Percentiles rank a stretch among this genome's conserved stretches.
phyloP scores from a whole-genome alignment of 2,797 vertebrate species.

The Chrysocyon brachyurus region DNA sequence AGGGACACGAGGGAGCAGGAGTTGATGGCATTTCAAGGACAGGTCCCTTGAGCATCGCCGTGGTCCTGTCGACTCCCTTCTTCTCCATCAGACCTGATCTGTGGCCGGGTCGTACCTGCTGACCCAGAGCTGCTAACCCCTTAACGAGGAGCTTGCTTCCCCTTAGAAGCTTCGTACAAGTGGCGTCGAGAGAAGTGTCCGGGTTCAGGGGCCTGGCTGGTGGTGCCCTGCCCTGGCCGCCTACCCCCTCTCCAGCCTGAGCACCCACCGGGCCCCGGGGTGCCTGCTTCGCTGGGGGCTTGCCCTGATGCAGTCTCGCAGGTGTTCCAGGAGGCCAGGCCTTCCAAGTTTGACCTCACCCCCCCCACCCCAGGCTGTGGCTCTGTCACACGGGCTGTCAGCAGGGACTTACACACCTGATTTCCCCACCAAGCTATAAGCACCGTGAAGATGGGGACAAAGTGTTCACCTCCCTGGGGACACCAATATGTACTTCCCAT shows the following conservation, averaged over 20 bases:
- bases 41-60: not conserved
- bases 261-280: too few relatives aligned
- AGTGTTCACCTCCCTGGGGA: not conserved
- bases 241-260: too few relatives aligned
- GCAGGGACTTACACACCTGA: not conserved
- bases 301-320: not conserved
- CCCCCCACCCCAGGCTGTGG: rapidly evolving
- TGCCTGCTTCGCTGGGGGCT: not conserved
- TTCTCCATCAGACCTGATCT: not conserved
- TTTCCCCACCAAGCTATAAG: too few relatives aligned
- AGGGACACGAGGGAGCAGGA: not conserved
- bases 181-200: not conserved
- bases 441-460: not conserved
- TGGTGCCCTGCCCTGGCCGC: too few relatives aligned
- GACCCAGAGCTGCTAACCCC: not conserved
- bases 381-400: not conserved
- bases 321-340: not conserved
- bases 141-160: not conserved
- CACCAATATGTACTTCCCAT: not conserved
- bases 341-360: rapidly evolving
- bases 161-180: not conserved
- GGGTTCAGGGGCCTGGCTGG: rapidly evolving
- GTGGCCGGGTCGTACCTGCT: not conserved
- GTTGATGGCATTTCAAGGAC: not conserved
- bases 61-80: not conserved